Evolutionary conservation across 2,888 invertebrate species (phyloP).

Genomic region (Busseola fusca): DNA sequence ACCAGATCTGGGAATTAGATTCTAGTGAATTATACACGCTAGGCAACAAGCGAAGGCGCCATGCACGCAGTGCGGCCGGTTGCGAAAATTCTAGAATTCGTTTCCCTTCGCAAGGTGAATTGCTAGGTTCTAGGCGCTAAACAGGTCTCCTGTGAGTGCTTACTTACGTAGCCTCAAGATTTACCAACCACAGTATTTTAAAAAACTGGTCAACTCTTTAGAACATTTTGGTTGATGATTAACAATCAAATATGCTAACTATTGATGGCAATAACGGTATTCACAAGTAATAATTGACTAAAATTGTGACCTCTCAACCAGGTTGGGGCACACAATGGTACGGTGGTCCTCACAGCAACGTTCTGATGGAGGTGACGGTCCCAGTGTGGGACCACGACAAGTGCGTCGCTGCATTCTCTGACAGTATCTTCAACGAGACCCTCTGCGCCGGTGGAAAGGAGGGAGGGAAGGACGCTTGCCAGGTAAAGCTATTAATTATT

Average conservation of each 20-base stretch:
- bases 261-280: not conserved
- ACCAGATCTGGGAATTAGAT: too few relatives aligned
- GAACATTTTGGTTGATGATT: not conserved
- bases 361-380: slow-evolving; percentile 93
- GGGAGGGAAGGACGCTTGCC: slow-evolving; percentile 95
- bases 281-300: not conserved
- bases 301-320: slow-evolving; percentile 60
- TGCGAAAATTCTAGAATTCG: too few relatives aligned
- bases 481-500: slow-evolving; percentile 84
- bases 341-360: slow-evolving; percentile 91
- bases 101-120: too few relatives aligned
- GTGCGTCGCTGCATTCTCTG: slow-evolving; percentile 90
- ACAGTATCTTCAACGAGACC: slow-evolving; percentile 90
- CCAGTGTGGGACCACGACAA: slow-evolving; percentile 93
- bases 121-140: too few relatives aligned
- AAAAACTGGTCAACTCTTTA: not conserved
- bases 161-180: too few relatives aligned
- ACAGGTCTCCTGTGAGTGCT: too few relatives aligned
- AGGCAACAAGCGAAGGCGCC: too few relatives aligned
- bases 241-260: not conserved
- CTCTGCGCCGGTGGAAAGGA: slow-evolving; percentile 93
- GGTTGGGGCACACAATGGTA: slow-evolving; percentile 94
- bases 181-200: not conserved
- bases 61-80: too few relatives aligned
- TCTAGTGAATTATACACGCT: too few relatives aligned